Percentiles rank a stretch among this genome's conserved stretches.
These are phyloP conservation scores for Lordiphosa mommai DNA, from an alignment of 1,140 invertebrate species.

Conservation along the genomic window DNA sequence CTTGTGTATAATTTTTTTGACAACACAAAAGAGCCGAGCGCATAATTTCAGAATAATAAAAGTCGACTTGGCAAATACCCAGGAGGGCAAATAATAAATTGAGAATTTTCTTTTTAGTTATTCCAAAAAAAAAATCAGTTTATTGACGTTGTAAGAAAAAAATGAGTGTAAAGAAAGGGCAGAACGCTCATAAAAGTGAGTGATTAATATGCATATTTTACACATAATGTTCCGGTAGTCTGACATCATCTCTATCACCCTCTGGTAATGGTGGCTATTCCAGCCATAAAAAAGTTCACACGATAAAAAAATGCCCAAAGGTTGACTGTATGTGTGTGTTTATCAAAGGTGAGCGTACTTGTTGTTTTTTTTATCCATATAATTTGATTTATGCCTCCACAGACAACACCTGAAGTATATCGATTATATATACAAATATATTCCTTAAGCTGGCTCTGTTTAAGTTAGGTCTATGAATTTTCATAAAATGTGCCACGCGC, in stretches of 20 bases:
- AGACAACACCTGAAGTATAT: slow-evolving; percentile 30
- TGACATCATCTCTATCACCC: too few relatives aligned
- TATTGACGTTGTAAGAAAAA: too few relatives aligned
- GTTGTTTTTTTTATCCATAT: slow-evolving; percentile 43
- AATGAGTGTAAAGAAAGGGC: too few relatives aligned
- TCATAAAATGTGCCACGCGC: slow-evolving; percentile 52
- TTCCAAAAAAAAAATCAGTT: too few relatives aligned
- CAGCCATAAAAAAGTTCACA: too few relatives aligned
- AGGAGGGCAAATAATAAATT: background rate
- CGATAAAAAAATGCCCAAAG: background rate
- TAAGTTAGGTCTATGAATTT: slow-evolving; percentile 50
- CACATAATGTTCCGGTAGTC: too few relatives aligned
- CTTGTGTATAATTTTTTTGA: slow-evolving; percentile 31
- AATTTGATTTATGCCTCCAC: slow-evolving; percentile 62
- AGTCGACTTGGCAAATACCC: slow-evolving; percentile 9
- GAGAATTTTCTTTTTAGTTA: too few relatives aligned
- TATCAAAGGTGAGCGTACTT: slow-evolving; percentile 40
- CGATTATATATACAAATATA: slow-evolving; percentile 17
- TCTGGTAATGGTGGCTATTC: too few relatives aligned
- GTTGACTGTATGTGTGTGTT: slow-evolving; percentile 15
- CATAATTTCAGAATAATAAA: slow-evolving; percentile 1
- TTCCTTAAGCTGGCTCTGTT: slow-evolving; percentile 13
- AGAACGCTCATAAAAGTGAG: too few relatives aligned
- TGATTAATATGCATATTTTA: too few relatives aligned
- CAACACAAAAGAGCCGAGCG: background rate